Percentiles rank a stretch among this genome's conserved stretches.
phyloP scores from a whole-genome alignment of 2,888 invertebrate genomes.

The Cephus rjabovi region DNA sequence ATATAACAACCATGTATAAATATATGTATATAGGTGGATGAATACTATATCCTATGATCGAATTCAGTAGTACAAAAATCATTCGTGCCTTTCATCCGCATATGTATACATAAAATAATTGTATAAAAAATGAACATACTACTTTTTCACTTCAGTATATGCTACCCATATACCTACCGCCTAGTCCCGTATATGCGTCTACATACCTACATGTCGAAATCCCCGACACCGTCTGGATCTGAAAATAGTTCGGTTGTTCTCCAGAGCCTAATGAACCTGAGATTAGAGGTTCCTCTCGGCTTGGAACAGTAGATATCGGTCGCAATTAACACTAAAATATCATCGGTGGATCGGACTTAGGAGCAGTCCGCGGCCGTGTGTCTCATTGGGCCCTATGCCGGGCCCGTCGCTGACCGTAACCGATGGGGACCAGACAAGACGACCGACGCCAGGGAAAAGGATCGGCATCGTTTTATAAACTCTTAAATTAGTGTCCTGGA shows the following conservation, averaged over 20 bases:
- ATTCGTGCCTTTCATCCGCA: conserved; percentile 15
- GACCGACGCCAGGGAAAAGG: conserved; percentile 27
- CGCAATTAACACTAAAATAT: conserved; percentile 64
- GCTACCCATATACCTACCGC: background rate
- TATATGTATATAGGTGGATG: too few species aligned
- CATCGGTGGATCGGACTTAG: conserved; percentile 51
- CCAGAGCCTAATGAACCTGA: conserved; percentile 57
- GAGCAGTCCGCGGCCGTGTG: conserved; percentile 34
- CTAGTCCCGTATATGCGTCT: background rate
- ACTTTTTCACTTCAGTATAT: background rate
- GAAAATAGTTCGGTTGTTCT: conserved; percentile 48
- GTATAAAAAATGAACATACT: too few species aligned
- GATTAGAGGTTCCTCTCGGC: conserved; percentile 53
- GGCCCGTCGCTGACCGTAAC: conserved; percentile 15
- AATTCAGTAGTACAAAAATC: background rate
- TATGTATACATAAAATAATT: background rate
- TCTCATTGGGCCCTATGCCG: conserved; percentile 30
- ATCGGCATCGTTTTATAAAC: conserved; percentile 44
- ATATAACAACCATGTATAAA: too few species aligned
- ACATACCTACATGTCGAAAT: conserved; percentile 1
- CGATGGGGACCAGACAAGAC: conserved; percentile 10
- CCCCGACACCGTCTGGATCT: conserved; percentile 29
- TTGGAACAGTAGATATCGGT: conserved; percentile 54
- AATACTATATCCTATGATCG: conserved; percentile 4
- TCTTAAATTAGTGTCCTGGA: conserved; percentile 38